These are phyloP conservation scores for Apis cerana DNA, from an alignment of 1,140 invertebrate genomes.

Conservation along the genomic window DNA sequence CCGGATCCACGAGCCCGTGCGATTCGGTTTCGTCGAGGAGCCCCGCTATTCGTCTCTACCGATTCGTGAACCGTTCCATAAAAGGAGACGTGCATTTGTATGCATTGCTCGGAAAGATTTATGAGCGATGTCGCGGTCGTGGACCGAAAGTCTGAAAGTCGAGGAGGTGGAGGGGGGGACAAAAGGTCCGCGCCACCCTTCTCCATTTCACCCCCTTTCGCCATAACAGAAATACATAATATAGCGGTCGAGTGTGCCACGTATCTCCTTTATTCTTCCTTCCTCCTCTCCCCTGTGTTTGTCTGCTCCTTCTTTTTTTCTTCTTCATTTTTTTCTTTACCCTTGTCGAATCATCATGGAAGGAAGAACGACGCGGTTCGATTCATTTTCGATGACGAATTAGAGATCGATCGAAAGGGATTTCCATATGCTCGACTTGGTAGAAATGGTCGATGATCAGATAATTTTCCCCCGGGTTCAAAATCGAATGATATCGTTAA, in stretches of 20 bases:
- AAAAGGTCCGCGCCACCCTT: background rate
- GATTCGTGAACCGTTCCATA: constrained; percentile 28
- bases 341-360: too few relatives aligned
- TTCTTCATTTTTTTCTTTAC: too few relatives aligned
- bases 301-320: background rate
- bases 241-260: background rate
- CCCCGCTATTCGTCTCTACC: constrained; percentile 9
- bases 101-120: constrained; percentile 30
- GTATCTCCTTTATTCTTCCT: background rate
- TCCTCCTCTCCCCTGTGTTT: background rate
- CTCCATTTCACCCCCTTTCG: too few relatives aligned
- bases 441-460: too few relatives aligned
- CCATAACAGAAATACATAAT: background rate
- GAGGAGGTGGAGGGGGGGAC: background rate
- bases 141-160: background rate
- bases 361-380: too few relatives aligned
- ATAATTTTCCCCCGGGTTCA: too few relatives aligned
- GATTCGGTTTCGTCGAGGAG: constrained; percentile 4
- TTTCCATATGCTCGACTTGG: too few relatives aligned
- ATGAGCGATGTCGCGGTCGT: constrained; percentile 5
- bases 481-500: too few relatives aligned
- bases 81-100: constrained; percentile 13
- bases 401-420: too few relatives aligned
- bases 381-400: too few relatives aligned
- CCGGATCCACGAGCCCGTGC: background rate